Conservation (phyloP, 2,888 invertebrate genomes). For the Deilephila porcellus region DNA sequence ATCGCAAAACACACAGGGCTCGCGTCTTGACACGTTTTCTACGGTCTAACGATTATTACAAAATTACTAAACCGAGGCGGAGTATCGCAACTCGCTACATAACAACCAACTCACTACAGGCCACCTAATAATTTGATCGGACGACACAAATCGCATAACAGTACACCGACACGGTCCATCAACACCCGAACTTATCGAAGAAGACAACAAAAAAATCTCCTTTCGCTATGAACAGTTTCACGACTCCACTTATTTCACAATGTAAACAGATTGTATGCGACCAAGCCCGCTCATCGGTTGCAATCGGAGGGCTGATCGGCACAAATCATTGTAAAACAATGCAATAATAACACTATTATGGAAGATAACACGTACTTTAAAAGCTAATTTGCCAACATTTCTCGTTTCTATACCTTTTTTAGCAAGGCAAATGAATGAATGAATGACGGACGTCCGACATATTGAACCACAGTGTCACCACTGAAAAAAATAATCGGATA, state of each 20-base stretch:
- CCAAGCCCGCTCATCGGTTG: conserved; percentile 49
- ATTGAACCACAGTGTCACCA: conserved; percentile 51
- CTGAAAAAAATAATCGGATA: conserved; percentile 36
- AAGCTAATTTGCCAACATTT: conserved; percentile 80
- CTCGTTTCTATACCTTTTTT: conserved; percentile 74
- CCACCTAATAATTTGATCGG: conserved; percentile 41
- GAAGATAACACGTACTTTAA: conserved; percentile 75
- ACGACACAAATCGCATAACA: conserved; percentile 60
- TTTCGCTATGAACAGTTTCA: conserved; percentile 70
- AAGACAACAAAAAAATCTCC: conserved; percentile 67
- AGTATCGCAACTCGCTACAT: conserved; percentile 55
- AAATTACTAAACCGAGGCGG: conserved; percentile 66
- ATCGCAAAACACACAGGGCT: conserved; percentile 48
- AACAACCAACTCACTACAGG: conserved; percentile 27
- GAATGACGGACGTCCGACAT: conserved; percentile 61
- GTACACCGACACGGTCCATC: conserved; percentile 66
- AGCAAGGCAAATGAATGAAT: conserved; percentile 73
- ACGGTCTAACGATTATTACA: conserved; percentile 82
- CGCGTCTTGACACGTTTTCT: conserved; percentile 79
- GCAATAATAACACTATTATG: conserved; percentile 55
- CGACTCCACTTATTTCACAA: conserved; percentile 68
- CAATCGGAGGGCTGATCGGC: conserved; percentile 37
- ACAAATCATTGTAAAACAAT: conserved; percentile 35
- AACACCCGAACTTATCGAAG: conserved; percentile 59
- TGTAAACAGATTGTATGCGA: conserved; percentile 75